Percentiles rank a stretch among this genome's conserved stretches.
phyloP scores from a whole-genome alignment of 2,797 vertebrate species.

The Platyrinchus mystaceus region DNA sequence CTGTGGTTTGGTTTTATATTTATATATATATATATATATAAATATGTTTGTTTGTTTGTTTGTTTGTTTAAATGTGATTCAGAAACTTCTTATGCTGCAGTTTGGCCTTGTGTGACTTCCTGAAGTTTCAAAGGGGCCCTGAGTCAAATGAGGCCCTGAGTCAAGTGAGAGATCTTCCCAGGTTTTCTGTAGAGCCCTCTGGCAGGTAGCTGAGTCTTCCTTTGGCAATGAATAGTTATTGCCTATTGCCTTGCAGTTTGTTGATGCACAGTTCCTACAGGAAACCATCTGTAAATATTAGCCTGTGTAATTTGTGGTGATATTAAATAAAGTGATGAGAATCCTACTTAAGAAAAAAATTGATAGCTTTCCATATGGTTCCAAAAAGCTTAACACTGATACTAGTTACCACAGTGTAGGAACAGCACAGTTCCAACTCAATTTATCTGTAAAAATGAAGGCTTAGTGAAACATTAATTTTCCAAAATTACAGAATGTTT shows the following conservation, averaged over 20 bases:
- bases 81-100: not conserved
- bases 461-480: constrained; percentile 64
- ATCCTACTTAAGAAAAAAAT: constrained; percentile 40
- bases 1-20: not conserved
- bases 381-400: constrained; percentile 16
- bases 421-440: constrained; percentile 21
- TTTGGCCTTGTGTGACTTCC: not conserved
- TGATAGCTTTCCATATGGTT: constrained; percentile 47
- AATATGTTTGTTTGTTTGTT: no score
- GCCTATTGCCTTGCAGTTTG: constrained; percentile 28
- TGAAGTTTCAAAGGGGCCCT: not conserved
- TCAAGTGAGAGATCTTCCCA: not conserved
- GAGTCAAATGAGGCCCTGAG: not conserved
- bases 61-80: not conserved
- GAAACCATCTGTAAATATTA: constrained; percentile 49
- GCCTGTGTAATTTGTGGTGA: constrained; percentile 33
- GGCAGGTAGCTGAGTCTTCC: not conserved
- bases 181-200: not conserved
- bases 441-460: constrained; percentile 59
- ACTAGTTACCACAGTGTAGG: constrained; percentile 10
- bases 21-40: no score
- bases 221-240: not conserved
- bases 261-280: constrained; percentile 35
- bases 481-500: constrained; percentile 60
- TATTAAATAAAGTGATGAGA: constrained; percentile 54